Evolutionary conservation across 2,888 invertebrate species (phyloP).

Genomic region (Drosophila mettleri): DNA sequence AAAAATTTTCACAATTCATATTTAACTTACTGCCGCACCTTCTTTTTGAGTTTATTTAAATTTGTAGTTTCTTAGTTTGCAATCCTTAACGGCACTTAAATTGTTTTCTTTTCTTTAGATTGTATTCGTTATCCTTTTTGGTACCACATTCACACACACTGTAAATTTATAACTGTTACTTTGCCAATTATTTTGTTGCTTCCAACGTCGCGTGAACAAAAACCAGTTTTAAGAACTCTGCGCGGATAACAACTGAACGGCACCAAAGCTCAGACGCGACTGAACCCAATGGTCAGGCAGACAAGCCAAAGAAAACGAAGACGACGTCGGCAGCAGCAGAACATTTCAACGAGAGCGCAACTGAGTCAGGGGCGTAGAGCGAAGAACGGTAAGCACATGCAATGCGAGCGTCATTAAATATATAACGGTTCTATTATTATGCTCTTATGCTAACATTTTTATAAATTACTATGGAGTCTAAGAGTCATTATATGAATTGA

Average conservation of each 20-base stretch:
- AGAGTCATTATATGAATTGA: not conserved
- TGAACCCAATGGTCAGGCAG: constrained; percentile 39
- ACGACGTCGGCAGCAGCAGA: constrained; percentile 13
- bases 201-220: constrained; percentile 42
- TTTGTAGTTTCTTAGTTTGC: constrained; percentile 10
- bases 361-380: constrained; percentile 35
- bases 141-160: constrained; percentile 15
- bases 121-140: constrained; percentile 15
- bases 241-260: constrained; percentile 60
- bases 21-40: constrained; percentile 58
- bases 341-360: constrained; percentile 3
- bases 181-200: constrained; percentile 68
- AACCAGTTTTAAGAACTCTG: constrained; percentile 21
- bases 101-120: constrained; percentile 11
- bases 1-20: constrained; percentile 37
- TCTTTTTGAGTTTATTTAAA: constrained; percentile 34
- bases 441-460: not conserved
- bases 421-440: not conserved
- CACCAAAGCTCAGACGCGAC: constrained; percentile 69
- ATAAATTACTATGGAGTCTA: not conserved
- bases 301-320: not conserved
- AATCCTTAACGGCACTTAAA: constrained; percentile 22
- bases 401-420: constrained; percentile 11
- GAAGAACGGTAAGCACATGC: not conserved
- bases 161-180: constrained; percentile 52